Evolutionary conservation across 2,888 invertebrate species (phyloP).

Genomic region (Himalopsyche kuldschensis): DNA sequence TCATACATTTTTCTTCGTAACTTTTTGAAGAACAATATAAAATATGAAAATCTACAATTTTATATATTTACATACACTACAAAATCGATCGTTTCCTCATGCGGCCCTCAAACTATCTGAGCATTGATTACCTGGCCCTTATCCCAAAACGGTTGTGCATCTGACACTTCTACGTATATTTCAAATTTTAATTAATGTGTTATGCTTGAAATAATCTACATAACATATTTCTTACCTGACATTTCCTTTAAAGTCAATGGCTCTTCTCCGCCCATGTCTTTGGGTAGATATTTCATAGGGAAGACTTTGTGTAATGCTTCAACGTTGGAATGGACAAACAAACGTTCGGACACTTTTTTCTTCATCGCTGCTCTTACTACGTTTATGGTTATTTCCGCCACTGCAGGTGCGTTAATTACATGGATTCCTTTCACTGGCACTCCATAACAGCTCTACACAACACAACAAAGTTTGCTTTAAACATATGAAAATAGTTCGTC

Average conservation of each 20-base stretch:
- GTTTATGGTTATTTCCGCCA: slow-evolving; percentile 45
- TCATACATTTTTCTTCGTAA: too few species aligned
- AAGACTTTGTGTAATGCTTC: slow-evolving; percentile 47
- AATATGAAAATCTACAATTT: too few species aligned
- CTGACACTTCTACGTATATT: too few species aligned
- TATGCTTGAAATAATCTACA: too few species aligned
- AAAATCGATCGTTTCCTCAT: too few species aligned
- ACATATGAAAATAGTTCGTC: too few species aligned
- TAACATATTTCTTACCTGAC: slow-evolving; percentile 47
- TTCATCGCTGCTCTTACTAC: slow-evolving; percentile 51
- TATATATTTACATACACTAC: too few species aligned
- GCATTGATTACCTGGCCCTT: too few species aligned
- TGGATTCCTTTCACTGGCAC: slow-evolving; percentile 52
- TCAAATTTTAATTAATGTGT: too few species aligned
- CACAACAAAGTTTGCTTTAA: background rate
- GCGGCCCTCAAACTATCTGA: too few species aligned
- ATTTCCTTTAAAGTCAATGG: slow-evolving; percentile 46
- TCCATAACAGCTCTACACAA: slow-evolving; percentile 54
- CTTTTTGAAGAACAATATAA: too few species aligned
- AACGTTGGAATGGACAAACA: slow-evolving; percentile 46
- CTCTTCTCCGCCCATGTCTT: slow-evolving; percentile 50
- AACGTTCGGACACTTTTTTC: slow-evolving; percentile 51
- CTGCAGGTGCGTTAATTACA: slow-evolving; percentile 50
- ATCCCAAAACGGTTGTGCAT: too few species aligned
- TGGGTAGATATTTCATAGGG: slow-evolving; percentile 48